phyloP scores from a whole-genome alignment of 2,797 vertebrate species.

The Hylomyscus alleni region DNA sequence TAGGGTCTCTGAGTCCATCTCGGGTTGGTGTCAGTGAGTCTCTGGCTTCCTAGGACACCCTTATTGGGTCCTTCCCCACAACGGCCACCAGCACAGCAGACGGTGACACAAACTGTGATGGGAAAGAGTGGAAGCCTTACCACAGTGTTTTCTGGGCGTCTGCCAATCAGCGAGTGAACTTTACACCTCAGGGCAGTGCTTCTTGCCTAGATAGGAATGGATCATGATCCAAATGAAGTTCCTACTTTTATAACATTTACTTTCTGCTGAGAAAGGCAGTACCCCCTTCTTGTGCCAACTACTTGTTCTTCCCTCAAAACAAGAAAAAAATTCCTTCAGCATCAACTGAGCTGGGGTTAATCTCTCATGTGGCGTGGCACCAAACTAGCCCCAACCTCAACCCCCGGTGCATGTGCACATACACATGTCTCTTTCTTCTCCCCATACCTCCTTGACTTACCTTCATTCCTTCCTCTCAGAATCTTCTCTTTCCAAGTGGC shows the following conservation, averaged over 20 bases:
- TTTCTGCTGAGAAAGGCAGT: background rate
- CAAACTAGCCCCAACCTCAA: background rate
- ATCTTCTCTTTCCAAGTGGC: background rate
- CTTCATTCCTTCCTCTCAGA: background rate
- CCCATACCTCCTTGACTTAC: background rate
- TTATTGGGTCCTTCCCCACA: background rate
- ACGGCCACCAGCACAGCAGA: constrained; percentile 53
- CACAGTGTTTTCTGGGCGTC: constrained; percentile 46
- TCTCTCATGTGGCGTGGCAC: background rate
- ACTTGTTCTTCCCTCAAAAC: background rate
- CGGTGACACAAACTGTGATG: constrained; percentile 56
- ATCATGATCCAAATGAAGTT: background rate
- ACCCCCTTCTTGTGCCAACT: background rate
- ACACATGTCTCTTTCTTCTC: background rate
- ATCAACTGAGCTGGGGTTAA: background rate
- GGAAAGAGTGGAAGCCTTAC: background rate
- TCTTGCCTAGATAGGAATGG: background rate
- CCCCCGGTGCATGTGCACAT: too few relatives aligned
- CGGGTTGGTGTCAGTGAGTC: background rate
- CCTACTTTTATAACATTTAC: background rate
- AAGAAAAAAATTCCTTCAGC: background rate
- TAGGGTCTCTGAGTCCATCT: background rate
- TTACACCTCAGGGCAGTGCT: background rate
- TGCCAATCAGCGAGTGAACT: constrained; percentile 10
- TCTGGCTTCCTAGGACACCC: constrained; percentile 30